phyloP scores from a whole-genome alignment of 1,140 invertebrate species.

The fruit fly (Drosophila melanogaster) region DNA sequence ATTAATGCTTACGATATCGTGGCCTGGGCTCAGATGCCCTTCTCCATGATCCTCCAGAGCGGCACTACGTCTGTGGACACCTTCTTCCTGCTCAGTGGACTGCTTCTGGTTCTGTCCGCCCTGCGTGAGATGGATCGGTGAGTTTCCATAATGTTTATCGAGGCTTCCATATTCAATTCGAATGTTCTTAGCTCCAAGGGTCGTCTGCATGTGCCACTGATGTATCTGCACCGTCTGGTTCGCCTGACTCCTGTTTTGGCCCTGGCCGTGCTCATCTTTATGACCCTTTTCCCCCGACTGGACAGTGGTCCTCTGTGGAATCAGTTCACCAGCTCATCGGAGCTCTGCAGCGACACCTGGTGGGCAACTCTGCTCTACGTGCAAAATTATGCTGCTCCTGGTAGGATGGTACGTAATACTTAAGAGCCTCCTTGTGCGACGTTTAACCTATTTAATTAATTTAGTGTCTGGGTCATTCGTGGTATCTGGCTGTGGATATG shows the following conservation, averaged over 20 bases:
- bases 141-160: background rate
- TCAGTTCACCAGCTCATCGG: slow-evolving; percentile 45
- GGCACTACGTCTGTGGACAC: slow-evolving; percentile 88
- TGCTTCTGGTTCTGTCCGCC: slow-evolving; percentile 88
- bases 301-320: slow-evolving; percentile 75
- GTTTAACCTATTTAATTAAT: background rate
- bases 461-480: slow-evolving; percentile 95
- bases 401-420: slow-evolving; percentile 59
- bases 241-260: slow-evolving; percentile 74
- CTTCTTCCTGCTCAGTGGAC: slow-evolving; percentile 89
- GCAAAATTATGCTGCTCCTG: slow-evolving; percentile 75
- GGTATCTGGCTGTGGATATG: slow-evolving; percentile 95
- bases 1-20: slow-evolving; percentile 51
- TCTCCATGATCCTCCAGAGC: slow-evolving; percentile 86
- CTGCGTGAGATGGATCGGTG: slow-evolving; percentile 87
- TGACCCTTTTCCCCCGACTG: slow-evolving; percentile 61
- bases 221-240: slow-evolving; percentile 80
- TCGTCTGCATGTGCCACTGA: slow-evolving; percentile 62
- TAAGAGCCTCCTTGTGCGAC: background rate
- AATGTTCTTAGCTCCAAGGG: slow-evolving; percentile 35
- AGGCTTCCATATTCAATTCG: background rate
- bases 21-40: slow-evolving; percentile 85
- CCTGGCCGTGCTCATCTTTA: slow-evolving; percentile 67
- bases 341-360: slow-evolving; percentile 69
- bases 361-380: slow-evolving; percentile 79